Base-by-base conservation (phyloP, 2,797 vertebrate species). In the Betta splendens region DNA sequence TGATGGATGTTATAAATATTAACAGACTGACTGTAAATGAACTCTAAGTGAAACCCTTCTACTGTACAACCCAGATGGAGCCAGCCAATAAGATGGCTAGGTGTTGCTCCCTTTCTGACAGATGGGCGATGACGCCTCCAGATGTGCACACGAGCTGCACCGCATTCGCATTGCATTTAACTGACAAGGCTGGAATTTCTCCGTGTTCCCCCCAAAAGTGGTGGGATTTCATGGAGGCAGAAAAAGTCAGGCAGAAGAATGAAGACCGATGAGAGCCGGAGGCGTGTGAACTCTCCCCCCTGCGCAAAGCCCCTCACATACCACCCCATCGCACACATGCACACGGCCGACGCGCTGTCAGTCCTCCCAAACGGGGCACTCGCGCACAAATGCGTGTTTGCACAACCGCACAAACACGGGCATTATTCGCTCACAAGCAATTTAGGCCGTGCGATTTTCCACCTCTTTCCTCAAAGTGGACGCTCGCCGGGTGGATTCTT, bases 211-310 rank as follows among this genome's bases (percentile, higher is more conserved):
- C 43, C 16, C 52, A 25, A 21, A 67, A 76, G 52, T 57, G 46
- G 25, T 18, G 44, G 60, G n/a, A 45, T 75, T 77, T 74, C 50
- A 61, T 32, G 28, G 33, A 62, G 26, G 37, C 33, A 67, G 60
- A 84, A 75, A 55, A 59, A 51, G 58, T 48, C 23, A 15, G 22
- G 57, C 60, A 53, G 47, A 54, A 68, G 64, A 62, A 47, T 0
- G 9, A 33, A 37, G 56, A 75, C 20, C 55, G 59, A 69, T 76
- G 52, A 16, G 2, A 49, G 44, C 38, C 57, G 53, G 64, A 35
- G 56, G 28, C 9, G 25, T 78, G 75, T 47, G 60, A 80, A 65
- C 45, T 52, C 53, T 69, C 66, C 67, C 75, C 71, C 56, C 59
- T 32, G 15, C 26, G 37, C 49, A 33, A 31, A 17, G n/a, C n/a